Evolutionary conservation across 2,797 vertebrate genomes (phyloP).

Genomic region (Champsocephalus esox): DNA sequence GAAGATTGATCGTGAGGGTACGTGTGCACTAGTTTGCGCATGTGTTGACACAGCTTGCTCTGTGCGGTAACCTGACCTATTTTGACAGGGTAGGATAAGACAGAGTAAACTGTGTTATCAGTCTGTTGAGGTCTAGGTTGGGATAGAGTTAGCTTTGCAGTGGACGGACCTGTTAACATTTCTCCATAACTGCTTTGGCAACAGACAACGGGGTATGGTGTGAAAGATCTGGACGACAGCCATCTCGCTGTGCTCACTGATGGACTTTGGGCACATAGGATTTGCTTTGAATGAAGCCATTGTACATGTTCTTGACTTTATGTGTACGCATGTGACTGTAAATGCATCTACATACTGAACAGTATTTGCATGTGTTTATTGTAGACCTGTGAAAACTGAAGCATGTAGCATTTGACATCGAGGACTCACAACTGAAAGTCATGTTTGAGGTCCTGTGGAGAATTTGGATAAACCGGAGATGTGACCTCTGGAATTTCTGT

Average conservation of each 20-base stretch:
- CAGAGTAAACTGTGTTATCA: constrained; percentile 85
- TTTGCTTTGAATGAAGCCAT: constrained; percentile 31
- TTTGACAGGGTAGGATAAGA: constrained; percentile 74
- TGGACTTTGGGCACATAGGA: constrained; percentile 57
- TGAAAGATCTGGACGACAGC: constrained; percentile 65
- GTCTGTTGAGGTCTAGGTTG: constrained; percentile 63
- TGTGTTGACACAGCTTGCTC: constrained; percentile 72
- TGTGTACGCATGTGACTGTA: constrained; percentile 3
- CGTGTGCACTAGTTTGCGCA: constrained; percentile 42
- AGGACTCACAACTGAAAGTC: constrained; percentile 48
- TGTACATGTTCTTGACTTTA: constrained; percentile 10
- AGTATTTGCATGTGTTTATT: constrained; percentile 1
- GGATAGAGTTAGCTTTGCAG: constrained; percentile 69
- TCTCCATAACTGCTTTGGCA: constrained; percentile 75
- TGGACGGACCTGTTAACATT: constrained; percentile 84
- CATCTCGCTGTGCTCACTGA: constrained; percentile 41
- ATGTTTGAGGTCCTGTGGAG: constrained; percentile 52
- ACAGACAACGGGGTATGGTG: constrained; percentile 47
- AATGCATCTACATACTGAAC: not conserved
- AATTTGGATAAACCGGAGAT: constrained; percentile 60
- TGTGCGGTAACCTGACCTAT: constrained; percentile 83
- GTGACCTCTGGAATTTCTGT: constrained; percentile 74
- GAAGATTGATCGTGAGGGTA: constrained; percentile 43
- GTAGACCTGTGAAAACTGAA: not conserved
- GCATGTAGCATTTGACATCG: constrained; percentile 26